Evolutionary conservation across 2,888 invertebrate genomes (phyloP).

Genomic region (Erebia epiphron): DNA sequence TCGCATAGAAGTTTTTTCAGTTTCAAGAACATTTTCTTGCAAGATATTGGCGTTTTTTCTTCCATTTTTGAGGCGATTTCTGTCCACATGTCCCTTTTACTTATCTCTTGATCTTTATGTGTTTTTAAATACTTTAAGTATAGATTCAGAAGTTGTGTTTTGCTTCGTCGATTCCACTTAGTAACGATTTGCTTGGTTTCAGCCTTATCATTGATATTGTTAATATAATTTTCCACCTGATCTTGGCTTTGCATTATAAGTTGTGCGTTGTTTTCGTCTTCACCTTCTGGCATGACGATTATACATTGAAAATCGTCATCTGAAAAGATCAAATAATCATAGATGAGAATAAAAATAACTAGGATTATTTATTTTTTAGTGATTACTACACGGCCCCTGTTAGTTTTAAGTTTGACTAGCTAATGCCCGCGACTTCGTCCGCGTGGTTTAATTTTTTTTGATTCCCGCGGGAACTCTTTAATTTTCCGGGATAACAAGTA

Average conservation of each 20-base stretch:
- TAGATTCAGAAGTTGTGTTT: constrained; percentile 57
- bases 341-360: neutral
- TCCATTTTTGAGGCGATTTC: constrained; percentile 59
- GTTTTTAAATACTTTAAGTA: constrained; percentile 65
- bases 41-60: constrained; percentile 55
- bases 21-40: constrained; percentile 63
- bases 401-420: too few species aligned
- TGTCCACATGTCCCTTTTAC: constrained; percentile 63
- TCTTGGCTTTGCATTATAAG: constrained; percentile 49
- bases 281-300: constrained; percentile 71
- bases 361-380: too few species aligned
- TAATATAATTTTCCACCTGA: constrained; percentile 32
- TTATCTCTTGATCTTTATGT: constrained; percentile 58
- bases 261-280: constrained; percentile 57
- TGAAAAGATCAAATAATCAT: constrained; percentile 44
- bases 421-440: too few species aligned
- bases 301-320: constrained; percentile 76
- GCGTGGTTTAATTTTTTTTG: too few species aligned
- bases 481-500: neutral
- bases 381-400: too few species aligned
- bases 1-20: constrained; percentile 52
- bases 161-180: constrained; percentile 64
- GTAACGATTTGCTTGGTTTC: constrained; percentile 40
- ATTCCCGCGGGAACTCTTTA: too few species aligned
- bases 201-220: constrained; percentile 21